phyloP scores from a whole-genome alignment of 2,797 vertebrate species.

The Babyrousa celebensis region DNA sequence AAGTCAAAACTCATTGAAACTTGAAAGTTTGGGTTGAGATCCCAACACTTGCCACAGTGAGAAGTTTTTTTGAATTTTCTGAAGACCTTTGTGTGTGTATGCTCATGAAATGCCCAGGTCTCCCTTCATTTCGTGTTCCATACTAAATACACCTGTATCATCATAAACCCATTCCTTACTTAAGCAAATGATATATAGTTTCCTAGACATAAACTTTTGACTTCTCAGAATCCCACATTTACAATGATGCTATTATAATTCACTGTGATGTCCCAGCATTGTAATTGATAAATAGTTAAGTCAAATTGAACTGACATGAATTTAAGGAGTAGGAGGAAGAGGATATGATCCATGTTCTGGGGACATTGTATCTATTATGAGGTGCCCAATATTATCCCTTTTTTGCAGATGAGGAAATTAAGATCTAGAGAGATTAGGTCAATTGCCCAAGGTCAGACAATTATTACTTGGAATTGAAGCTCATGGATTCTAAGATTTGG shows the following conservation, averaged over 20 bases:
- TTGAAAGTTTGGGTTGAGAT: not conserved
- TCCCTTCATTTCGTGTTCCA: not conserved
- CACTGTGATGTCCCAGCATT: not conserved
- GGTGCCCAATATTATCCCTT: not conserved
- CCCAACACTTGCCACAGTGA: not conserved
- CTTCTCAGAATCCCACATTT: constrained; percentile 38
- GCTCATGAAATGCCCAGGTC: not conserved
- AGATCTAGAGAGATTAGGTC: not conserved
- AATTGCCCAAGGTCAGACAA: not conserved
- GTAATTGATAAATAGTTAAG: constrained; percentile 34
- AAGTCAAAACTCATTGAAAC: not conserved
- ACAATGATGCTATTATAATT: not conserved
- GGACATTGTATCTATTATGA: not conserved
- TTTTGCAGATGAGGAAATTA: constrained; percentile 62
- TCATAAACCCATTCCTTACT: not conserved
- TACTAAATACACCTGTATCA: not conserved
- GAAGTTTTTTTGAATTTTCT: not conserved
- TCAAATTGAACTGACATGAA: not conserved
- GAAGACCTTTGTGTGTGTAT: not conserved
- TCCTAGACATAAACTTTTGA: constrained; percentile 26
- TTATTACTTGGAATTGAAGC: not conserved
- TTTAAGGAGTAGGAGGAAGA: not conserved
- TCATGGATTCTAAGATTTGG: not conserved
- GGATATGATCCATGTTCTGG: not conserved
- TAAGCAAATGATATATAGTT: constrained; percentile 44